Base-by-base conservation (phyloP, 2,797 vertebrate species). In the Loriculus beryllinus region DNA sequence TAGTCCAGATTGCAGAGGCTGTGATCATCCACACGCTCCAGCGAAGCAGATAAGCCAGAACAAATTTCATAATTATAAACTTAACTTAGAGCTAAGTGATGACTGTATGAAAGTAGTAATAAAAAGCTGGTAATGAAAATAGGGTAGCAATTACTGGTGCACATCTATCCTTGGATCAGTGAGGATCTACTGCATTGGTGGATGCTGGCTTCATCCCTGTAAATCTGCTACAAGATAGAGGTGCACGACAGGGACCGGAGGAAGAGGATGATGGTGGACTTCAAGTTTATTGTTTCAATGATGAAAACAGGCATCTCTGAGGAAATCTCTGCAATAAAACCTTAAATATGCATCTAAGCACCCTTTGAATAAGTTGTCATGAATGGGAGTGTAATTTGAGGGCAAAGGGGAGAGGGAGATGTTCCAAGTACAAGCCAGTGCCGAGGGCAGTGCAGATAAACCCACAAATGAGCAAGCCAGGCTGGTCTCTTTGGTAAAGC, bases 301-400 rank as follows among this genome's bases (percentile, higher is more conserved):
- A 72, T 48, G n/a, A n/a, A n/a, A n/a, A n/a, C n/a, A n/a, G n/a
- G n/a, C n/a, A n/a, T n/a, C 62, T 67, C 48, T 45, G 65, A 86
- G 67, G 63, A 89, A 93, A 76, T 47, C 69, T 51, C 67, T 72
- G 47, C 63, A 88, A 63, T 71, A 95, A 93, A 65, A 31, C 49
- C 49, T 40, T 78, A 86, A 90, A n/a, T 33, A 39, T 76, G 43
- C 56, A 63, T 63, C 48, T 88, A 78, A 89, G 48, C 76, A 92
- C 40, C 15, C 37, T 93, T 84, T 90, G 77, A 88, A 86, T 56
- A 93, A 20, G 45, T 56, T 84, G 40, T n/a, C 56, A 49, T 79
- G 80, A 90, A 90, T 86, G 33, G n/a, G 68, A 88, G 70, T 49
- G n/a, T 86, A 94, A 93, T 92, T 84, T 94, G 80, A 92, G 70